These are phyloP conservation scores for Galeopsomyia nigrocyanea DNA, from an alignment of 2,888 invertebrate genomes.

Conservation along the genomic window DNA sequence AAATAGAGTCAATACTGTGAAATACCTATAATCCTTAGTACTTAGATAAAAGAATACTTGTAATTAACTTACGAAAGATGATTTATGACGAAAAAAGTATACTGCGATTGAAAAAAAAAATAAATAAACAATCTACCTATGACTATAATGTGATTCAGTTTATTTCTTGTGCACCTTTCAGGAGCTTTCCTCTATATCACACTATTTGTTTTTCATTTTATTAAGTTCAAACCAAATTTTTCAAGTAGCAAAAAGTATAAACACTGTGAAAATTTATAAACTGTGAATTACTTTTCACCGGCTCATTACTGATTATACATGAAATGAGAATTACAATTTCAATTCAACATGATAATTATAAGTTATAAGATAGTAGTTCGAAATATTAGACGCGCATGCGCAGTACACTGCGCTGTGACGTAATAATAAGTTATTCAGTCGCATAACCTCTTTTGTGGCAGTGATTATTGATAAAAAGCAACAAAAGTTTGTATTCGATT, in stretches of 20 bases:
- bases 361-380: too few species aligned
- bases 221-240: not conserved
- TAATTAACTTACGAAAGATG: constrained; percentile 63
- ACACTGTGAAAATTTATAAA: too few species aligned
- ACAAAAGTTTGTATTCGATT: constrained; percentile 24
- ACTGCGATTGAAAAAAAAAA: constrained; percentile 58
- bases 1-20: constrained; percentile 67
- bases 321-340: too few species aligned
- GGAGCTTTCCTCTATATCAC: not conserved
- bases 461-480: not conserved
- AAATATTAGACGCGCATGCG: not conserved
- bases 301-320: too few species aligned
- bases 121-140: constrained; percentile 54
- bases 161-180: not conserved
- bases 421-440: constrained; percentile 5
- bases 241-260: not conserved
- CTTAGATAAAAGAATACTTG: constrained; percentile 57
- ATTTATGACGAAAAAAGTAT: constrained; percentile 59
- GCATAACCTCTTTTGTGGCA: constrained; percentile 21
- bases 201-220: too few species aligned
- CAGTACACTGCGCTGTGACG: constrained; percentile 10
- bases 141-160: constrained; percentile 30
- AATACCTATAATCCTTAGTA: constrained; percentile 63
- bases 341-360: too few species aligned
- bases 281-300: too few species aligned